These are phyloP conservation scores for Stigmatopora nigra DNA, from an alignment of 2,113 vertebrate species.

Conservation along the genomic window DNA sequence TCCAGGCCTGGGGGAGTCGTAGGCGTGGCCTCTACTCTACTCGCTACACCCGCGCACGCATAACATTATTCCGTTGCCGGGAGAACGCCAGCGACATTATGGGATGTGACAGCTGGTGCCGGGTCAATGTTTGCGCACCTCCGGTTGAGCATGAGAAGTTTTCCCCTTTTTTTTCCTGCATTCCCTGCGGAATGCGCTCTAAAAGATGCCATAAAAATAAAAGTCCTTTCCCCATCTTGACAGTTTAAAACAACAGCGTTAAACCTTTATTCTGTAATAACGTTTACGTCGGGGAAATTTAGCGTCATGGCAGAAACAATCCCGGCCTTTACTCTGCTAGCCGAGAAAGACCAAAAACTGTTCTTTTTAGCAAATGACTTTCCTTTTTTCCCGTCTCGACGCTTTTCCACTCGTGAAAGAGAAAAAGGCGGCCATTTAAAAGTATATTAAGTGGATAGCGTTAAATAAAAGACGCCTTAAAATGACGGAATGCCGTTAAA, in stretches of 20 bases:
- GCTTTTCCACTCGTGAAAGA: too few species aligned
- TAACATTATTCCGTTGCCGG: background rate
- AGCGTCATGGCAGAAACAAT: too few species aligned
- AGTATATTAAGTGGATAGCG: too few species aligned
- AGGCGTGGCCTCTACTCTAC: conserved; percentile 15
- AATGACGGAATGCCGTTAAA: too few species aligned
- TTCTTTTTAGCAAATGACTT: too few species aligned
- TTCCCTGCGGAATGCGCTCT: background rate
- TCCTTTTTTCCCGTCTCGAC: too few species aligned
- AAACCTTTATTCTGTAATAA: background rate
- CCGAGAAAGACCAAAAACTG: too few species aligned
- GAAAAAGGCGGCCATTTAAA: too few species aligned
- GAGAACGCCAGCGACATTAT: conserved; percentile 24
- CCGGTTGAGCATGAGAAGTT: conserved; percentile 8
- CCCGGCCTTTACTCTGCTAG: too few species aligned
- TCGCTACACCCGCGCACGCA: conserved; percentile 2
- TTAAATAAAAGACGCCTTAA: too few species aligned
- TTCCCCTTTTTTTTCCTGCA: background rate
- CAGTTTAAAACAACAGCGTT: background rate
- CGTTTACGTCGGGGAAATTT: too few species aligned
- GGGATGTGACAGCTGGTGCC: conserved; percentile 22
- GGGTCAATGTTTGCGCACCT: conserved; percentile 19
- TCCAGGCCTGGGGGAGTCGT: conserved; percentile 20
- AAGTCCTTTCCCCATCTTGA: background rate
- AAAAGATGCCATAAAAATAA: background rate